Evolutionary conservation across 2,888 invertebrate genomes (phyloP).

Genomic region (Calliscelio sp.): DNA sequence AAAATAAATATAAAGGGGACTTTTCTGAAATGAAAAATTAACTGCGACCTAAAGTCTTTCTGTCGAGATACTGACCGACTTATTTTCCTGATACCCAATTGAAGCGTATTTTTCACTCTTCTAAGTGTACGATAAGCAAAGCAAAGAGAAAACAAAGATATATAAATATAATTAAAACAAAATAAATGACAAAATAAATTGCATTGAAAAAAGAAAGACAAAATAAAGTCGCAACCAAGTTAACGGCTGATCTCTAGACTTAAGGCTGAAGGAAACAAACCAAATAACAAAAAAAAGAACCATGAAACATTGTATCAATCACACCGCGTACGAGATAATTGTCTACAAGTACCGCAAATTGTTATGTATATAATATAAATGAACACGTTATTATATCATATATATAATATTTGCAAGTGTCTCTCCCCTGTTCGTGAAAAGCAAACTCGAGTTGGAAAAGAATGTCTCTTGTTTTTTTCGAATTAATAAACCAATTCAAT

Average conservation of each 20-base stretch:
- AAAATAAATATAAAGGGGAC: too few species aligned
- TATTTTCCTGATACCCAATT: conserved; percentile 40
- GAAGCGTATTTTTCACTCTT: conserved; percentile 48
- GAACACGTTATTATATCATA: conserved; percentile 74
- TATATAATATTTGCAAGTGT: conserved; percentile 76
- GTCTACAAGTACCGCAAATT: conserved; percentile 49
- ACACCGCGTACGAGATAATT: conserved; percentile 27
- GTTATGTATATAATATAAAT: conserved; percentile 65
- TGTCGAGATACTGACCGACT: conserved; percentile 32
- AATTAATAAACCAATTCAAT: too few species aligned
- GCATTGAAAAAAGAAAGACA: too few species aligned
- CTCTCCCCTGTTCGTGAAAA: conserved; percentile 70
- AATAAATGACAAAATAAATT: too few species aligned
- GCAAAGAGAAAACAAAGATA: conserved; percentile 11
- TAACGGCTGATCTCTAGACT: conserved; percentile 64
- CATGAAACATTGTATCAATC: conserved; percentile 61
- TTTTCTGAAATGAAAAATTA: too few species aligned
- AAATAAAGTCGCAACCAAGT: conserved; percentile 37
- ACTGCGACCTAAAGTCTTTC: conserved; percentile 51
- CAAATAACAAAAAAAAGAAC: neutral
- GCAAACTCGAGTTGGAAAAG: conserved; percentile 37
- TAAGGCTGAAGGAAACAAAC: conserved; percentile 45
- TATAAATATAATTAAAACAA: conserved; percentile 17
- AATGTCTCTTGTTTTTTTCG: too few species aligned
- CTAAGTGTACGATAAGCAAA: conserved; percentile 40